Percentiles rank a stretch among this genome's conserved stretches.
These are phyloP conservation scores for Rhaphigaster nebulosa DNA, from an alignment of 2,888 invertebrate genomes.

Conservation along the genomic window DNA sequence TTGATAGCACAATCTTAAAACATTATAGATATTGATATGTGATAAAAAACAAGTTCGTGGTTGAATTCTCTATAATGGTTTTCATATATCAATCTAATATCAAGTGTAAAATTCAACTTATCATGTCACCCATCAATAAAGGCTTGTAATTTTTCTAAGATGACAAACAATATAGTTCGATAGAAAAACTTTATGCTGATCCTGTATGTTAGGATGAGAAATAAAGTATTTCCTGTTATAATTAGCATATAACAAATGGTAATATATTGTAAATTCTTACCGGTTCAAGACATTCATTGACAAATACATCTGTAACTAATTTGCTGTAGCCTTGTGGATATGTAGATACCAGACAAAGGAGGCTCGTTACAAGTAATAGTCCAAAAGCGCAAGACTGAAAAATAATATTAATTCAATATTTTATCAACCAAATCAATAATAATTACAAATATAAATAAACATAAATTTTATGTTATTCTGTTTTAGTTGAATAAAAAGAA, in stretches of 20 bases:
- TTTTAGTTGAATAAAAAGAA: not conserved
- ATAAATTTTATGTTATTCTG: not conserved
- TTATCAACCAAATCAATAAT: not conserved
- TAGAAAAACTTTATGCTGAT: not conserved
- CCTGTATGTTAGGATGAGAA: not conserved
- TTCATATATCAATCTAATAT: too few species aligned
- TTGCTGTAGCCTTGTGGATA: not conserved
- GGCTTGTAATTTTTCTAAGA: not conserved
- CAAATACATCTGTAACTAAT: not conserved
- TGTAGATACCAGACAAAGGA: not conserved
- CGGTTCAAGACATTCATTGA: not conserved
- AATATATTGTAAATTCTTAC: not conserved
- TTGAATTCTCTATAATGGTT: too few species aligned
- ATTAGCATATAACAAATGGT: not conserved
- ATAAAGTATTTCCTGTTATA: not conserved
- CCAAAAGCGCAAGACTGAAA: conserved; percentile 24
- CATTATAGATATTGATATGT: not conserved
- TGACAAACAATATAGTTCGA: not conserved
- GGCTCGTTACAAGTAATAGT: not conserved
- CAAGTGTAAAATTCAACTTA: not conserved
- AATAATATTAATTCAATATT: not conserved
- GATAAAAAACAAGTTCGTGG: not conserved
- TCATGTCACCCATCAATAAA: too few species aligned
- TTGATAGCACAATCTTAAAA: not conserved
- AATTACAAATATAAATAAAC: not conserved